Evolutionary conservation across 2,797 vertebrate species (phyloP), one percentile per base, ranked within the genome.

Genomic region (Falco biarmicus): DNA sequence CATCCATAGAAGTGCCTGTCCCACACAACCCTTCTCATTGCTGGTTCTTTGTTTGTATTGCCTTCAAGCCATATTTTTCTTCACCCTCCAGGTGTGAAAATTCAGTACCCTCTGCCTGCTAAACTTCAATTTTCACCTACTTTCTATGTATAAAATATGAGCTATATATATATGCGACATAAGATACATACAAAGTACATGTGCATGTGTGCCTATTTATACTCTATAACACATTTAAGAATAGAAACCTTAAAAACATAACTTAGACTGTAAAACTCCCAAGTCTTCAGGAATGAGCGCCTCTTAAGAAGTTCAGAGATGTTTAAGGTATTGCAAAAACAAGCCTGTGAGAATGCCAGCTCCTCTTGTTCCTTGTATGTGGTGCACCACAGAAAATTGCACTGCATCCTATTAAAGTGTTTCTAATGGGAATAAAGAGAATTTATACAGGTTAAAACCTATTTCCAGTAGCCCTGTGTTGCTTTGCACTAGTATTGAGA

Each of bases 281-380:
- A 60, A 56, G 25, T 31, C 11, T 41, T 41, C 17, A 54, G 10
- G 37, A 89, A 50, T 1, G 3, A 76, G 4, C 45, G 13, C 53
- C 24, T 59, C 43, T 57, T 28, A 47, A 63, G n/a, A 39, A 73
- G 25, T 53, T 57, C 31, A 37, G 18, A 61, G 11, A 26, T 34
- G 31, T 60, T 73, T 66, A 28, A 68, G 25, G 12, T 29, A 28
- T 17, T 66, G n/a, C 0, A 4, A 77, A 65, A 41, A 11, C 12
- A 22, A 37, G 5, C 5, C 21, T n/a, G 5, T 41, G 60, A 65
- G 74, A 84, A 54, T 19, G 17, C 50, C 43, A 20, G 13, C 11
- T 88, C 25, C 45, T 64, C 19, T 79, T 48, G 6, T 65, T 84
- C 45, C 19, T 48, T 0, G 0, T 48, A 7, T 31, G 8, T 20